These are phyloP conservation scores for Loxodonta africana DNA, from an alignment of 2,113 vertebrate species.

Conservation along the genomic window DNA sequence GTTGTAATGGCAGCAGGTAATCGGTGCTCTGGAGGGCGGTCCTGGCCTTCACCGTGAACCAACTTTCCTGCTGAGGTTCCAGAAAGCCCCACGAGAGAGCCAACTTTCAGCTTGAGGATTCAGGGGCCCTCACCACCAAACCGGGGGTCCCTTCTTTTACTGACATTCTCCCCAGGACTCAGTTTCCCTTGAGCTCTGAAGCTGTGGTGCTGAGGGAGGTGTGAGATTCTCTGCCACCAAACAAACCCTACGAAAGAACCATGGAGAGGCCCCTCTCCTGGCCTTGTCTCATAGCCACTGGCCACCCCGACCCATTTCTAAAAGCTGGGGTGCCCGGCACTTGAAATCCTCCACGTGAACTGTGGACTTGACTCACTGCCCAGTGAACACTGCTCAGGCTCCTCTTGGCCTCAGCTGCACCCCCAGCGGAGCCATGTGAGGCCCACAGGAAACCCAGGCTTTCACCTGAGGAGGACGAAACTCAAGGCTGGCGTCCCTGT, in stretches of 20 bases:
- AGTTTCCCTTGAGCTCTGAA: constrained; percentile 35
- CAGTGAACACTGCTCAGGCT: too few species aligned
- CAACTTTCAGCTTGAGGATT: not conserved
- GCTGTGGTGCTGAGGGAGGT: not conserved
- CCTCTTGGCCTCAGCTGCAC: rapidly evolving
- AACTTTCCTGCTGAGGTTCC: constrained; percentile 16
- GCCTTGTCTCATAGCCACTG: too few species aligned
- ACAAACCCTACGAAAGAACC: not conserved
- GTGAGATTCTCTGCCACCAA: not conserved
- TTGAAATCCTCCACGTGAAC: not conserved
- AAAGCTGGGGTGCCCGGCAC: too few species aligned
- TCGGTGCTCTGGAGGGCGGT: constrained; percentile 9
- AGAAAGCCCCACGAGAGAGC: not conserved
- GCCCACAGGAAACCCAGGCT: not conserved
- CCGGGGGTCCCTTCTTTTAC: not conserved
- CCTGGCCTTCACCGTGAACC: not conserved
- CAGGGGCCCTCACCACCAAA: not conserved
- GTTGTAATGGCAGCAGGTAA: not conserved
- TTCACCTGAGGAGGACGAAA: not conserved
- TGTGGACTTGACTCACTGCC: too few species aligned
- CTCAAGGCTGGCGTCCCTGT: not conserved
- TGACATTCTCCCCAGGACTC: not conserved
- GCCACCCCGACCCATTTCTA: not conserved
- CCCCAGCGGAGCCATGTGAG: rapidly evolving
- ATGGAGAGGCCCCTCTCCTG: not conserved